Conservation (phyloP, 2,888 invertebrate species). For the Poecilobothrus nobilitatus region DNA sequence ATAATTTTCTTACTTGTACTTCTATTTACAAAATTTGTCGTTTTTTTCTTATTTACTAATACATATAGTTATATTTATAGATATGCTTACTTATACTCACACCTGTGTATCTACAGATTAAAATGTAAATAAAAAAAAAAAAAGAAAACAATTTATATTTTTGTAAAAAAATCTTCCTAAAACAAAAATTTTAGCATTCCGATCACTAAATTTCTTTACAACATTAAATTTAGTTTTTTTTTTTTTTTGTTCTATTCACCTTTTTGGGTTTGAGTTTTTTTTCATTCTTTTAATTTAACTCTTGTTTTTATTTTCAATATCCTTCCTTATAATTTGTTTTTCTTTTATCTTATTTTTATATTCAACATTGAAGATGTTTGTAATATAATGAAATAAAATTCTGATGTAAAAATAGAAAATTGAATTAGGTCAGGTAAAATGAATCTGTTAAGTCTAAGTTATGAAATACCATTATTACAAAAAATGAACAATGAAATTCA, state of each 20-base stretch:
- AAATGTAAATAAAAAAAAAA: too few species aligned
- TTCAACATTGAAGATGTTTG: neutral
- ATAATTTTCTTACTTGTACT: too few species aligned
- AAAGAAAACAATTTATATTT: too few species aligned
- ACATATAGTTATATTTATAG: too few species aligned
- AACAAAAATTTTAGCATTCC: neutral
- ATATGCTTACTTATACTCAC: too few species aligned
- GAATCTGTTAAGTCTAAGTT: neutral
- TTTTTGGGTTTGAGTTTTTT: neutral
- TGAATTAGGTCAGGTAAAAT: constrained; percentile 3
- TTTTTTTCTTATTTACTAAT: too few species aligned
- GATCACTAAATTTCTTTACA: constrained; percentile 1
- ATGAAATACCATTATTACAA: neutral
- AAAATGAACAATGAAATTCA: neutral
- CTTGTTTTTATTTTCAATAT: neutral
- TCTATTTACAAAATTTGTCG: too few species aligned
- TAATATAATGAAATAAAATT: neutral
- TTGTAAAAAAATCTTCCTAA: neutral
- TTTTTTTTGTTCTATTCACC: neutral
- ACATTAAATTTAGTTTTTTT: neutral
- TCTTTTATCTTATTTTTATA: too few species aligned
- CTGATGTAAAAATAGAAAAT: neutral
- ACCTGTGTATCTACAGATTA: too few species aligned
- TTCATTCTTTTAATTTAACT: neutral
- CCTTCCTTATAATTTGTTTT: neutral